phyloP scores from a whole-genome alignment of 2,113 vertebrate genomes.

The Arenaria interpres region DNA sequence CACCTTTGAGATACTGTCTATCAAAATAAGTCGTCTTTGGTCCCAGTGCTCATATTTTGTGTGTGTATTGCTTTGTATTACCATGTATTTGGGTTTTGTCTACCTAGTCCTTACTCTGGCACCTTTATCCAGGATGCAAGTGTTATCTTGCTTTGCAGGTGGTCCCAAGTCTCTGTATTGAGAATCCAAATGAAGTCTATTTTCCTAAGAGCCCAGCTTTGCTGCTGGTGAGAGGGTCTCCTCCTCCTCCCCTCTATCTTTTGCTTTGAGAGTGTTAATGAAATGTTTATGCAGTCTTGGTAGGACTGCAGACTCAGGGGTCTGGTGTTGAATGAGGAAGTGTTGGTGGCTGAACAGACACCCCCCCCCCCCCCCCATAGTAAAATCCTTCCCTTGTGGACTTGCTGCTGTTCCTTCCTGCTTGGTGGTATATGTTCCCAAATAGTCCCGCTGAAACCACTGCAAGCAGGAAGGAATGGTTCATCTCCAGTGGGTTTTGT shows the following conservation, averaged over 20 bases:
- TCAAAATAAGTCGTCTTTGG: not conserved
- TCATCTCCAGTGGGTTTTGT: not conserved
- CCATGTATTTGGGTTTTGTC: not conserved
- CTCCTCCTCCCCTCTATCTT: not conserved
- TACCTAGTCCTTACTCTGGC: not conserved
- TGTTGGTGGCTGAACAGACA: not conserved
- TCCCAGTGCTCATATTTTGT: not conserved
- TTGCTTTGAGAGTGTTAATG: not conserved
- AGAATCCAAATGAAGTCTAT: not conserved
- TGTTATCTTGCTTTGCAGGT: not conserved
- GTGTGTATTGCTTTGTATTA: not conserved
- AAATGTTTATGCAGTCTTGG: not conserved
- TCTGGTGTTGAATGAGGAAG: fast-evolving
- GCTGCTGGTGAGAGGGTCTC: not conserved
- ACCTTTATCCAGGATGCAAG: not conserved
- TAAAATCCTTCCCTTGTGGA: not conserved
- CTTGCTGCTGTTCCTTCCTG: not conserved
- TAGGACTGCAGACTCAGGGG: not conserved
- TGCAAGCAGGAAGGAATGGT: too few species aligned
- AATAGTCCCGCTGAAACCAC: not conserved
- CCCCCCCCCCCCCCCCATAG: not conserved
- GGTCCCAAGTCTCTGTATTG: not conserved
- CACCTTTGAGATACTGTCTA: not conserved
- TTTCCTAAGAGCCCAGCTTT: not conserved
- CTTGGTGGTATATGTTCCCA: not conserved